phyloP scores from a whole-genome alignment of 2,113 vertebrate genomes.

The Antigone vipio region DNA sequence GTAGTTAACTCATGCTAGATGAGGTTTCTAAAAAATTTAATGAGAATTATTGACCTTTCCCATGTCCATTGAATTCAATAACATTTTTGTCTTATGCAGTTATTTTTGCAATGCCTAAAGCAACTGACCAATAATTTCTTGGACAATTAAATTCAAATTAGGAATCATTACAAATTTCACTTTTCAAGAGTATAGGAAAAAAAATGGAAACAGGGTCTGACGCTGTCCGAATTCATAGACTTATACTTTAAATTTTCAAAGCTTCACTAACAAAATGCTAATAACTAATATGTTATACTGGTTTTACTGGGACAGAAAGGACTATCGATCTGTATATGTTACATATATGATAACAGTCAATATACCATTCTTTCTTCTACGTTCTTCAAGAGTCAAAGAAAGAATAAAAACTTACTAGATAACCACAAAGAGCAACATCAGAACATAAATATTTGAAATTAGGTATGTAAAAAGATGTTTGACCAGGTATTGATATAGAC shows the following conservation, averaged over 20 bases:
- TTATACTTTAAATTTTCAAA: not conserved
- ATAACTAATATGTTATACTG: not conserved
- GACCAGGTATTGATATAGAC: not conserved
- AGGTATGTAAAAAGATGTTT: not conserved
- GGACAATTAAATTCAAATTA: slow-evolving; percentile 18
- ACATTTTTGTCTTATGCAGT: not conserved
- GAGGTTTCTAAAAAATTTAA: not conserved
- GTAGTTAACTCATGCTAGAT: not conserved
- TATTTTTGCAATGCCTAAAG: not conserved
- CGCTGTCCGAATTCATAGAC: not conserved
- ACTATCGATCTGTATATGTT: not conserved
- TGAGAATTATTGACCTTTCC: slow-evolving; percentile 24
- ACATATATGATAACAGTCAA: not conserved
- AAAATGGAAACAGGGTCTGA: not conserved
- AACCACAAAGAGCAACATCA: not conserved
- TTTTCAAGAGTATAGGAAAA: not conserved
- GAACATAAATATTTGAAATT: not conserved
- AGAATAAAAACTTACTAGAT: not conserved
- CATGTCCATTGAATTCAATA: not conserved
- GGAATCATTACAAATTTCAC: not conserved
- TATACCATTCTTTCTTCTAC: not conserved
- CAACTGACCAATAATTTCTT: not conserved
- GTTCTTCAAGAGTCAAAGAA: not conserved
- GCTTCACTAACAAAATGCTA: not conserved
- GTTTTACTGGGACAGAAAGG: not conserved